phyloP scores from a whole-genome alignment of 2,888 invertebrate genomes.

The Drosophila birchii region DNA sequence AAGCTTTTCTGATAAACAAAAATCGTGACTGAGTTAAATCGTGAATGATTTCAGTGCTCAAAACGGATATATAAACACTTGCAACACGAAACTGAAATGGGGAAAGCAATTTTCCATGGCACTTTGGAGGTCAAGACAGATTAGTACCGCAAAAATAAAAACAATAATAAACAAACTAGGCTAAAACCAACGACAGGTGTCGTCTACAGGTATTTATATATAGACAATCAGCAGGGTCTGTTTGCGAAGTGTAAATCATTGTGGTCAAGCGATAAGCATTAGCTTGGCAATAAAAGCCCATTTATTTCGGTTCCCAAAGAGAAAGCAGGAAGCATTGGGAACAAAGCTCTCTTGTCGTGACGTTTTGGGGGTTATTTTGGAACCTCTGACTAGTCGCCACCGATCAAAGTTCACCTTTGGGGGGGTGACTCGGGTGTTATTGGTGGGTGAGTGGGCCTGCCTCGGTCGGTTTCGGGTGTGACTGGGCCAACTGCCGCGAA shows the following conservation, averaged over 20 bases:
- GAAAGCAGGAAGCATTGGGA: constrained; percentile 38
- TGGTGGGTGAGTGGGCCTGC: constrained; percentile 22
- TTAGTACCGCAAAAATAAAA: constrained; percentile 9
- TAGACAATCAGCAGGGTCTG: constrained; percentile 22
- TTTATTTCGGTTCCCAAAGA: constrained; percentile 22
- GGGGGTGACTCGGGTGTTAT: background rate
- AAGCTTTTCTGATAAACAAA: constrained; percentile 36
- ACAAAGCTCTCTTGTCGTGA: constrained; percentile 45
- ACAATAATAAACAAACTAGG: constrained; percentile 22
- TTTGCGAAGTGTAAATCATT: constrained; percentile 28
- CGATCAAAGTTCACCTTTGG: constrained; percentile 51
- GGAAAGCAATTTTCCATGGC: constrained; percentile 42
- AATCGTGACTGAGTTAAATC: constrained; percentile 57
- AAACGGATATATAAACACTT: constrained; percentile 44
- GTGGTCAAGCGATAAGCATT: constrained; percentile 56
- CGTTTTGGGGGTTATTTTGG: constrained; percentile 58
- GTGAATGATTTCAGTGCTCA: constrained; percentile 30
- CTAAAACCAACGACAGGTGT: constrained; percentile 32
- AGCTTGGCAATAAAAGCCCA: constrained; percentile 35
- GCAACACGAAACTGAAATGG: constrained; percentile 33
- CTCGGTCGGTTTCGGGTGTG: constrained; percentile 10
- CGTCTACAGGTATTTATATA: constrained; percentile 13
- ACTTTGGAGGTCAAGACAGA: constrained; percentile 28
- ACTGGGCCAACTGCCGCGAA: constrained; percentile 49
- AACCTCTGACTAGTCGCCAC: constrained; percentile 20